Evolutionary conservation across 2,113 vertebrate genomes (phyloP).

Genomic region (Chinchilla lanigera): DNA sequence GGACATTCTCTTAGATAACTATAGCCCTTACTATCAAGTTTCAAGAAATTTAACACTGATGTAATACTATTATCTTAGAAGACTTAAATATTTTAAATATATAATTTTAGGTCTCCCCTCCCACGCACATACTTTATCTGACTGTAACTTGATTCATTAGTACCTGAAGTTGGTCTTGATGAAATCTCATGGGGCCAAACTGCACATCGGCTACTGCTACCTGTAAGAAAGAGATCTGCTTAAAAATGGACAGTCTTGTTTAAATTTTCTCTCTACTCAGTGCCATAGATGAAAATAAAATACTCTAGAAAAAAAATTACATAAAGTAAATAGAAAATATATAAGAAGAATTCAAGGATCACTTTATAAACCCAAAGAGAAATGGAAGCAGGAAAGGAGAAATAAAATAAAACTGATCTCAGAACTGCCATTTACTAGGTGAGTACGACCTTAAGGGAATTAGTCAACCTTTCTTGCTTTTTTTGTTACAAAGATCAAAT

Average conservation of each 20-base stretch:
- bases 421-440: neutral
- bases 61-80: neutral
- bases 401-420: neutral
- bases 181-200: constrained; percentile 99
- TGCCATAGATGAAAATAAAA: neutral
- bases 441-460: neutral
- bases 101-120: neutral
- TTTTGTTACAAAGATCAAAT: constrained; percentile 19
- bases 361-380: neutral
- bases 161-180: constrained; percentile 99
- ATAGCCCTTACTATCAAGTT: neutral
- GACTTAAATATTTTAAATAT: neutral
- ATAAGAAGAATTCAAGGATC: neutral
- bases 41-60: neutral
- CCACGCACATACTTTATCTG: neutral
- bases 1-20: neutral
- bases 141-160: neutral
- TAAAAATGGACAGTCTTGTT: neutral
- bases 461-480: neutral
- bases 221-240: constrained; percentile 85
- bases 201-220: constrained; percentile 93
- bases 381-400: neutral
- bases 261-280: neutral
- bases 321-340: neutral
- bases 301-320: neutral